Base-by-base conservation (phyloP, 2,888 invertebrate genomes). In the Parthenolecanium corni region DNA sequence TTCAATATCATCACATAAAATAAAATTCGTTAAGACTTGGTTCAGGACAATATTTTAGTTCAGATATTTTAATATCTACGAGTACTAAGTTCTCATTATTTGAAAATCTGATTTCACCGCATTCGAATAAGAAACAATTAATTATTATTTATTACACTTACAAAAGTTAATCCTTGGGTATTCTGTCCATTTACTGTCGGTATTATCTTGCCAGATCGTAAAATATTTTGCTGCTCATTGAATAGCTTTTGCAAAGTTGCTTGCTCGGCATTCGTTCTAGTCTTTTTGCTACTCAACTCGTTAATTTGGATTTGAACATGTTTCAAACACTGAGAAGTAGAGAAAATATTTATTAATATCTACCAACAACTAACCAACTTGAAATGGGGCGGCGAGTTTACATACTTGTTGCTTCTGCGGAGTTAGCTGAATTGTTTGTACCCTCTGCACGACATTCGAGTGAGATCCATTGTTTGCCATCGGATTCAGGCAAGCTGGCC, bases 341-440 rank as follows among this genome's bases (percentile, higher is more conserved):
- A 25, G 52, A 44, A 64, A 14, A 25, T 52, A 62, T 38, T 24
- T 24, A 38, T 63, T n/a, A 20, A 57, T 11, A 38, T 24, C 6
- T n/a, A 52, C n/a, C n/a, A n/a, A n/a, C n/a, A n/a, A n/a, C 1
- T 14, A 52, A 44, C n/a, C 20, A 40, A 61, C 21, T 40, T 44
- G 14, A 6, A 38, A 11, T 38, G 14, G 38, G 9, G 14, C 9
- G 38, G 38, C 9, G 14, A 11, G 9, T 38, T 62, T 67, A 72
- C 56, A 71, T 68, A 81, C 75, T 71, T 82, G 82, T 70, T 86
- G 85, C 70, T 85, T 85, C 69, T 85, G 84, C 12, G 83, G 82
- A 16, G 84, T 84, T 53, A 86, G 72, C 69, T 85, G 85, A 67
- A 86, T 85, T 11, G 84, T 84, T 70, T 84, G 85, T 61, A 85